These are phyloP conservation scores for Corapipo altera DNA, from an alignment of 2,113 vertebrate species.

Conservation along the genomic window DNA sequence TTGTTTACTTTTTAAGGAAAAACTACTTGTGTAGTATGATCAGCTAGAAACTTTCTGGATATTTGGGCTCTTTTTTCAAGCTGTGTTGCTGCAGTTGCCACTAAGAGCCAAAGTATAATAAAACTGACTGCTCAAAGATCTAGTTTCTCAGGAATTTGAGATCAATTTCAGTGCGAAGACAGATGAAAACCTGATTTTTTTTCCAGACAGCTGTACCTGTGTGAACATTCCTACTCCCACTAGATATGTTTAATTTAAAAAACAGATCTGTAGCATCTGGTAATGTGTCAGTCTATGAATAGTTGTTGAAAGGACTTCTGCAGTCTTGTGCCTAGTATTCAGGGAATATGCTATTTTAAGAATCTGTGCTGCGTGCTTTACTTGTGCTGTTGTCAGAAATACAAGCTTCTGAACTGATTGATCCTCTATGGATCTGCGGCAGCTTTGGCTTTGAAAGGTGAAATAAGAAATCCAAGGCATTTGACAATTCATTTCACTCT, in stretches of 20 bases:
- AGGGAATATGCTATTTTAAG: constrained; percentile 33
- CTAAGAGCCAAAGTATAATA: neutral
- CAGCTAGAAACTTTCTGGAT: neutral
- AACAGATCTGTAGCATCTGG: neutral
- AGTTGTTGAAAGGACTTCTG: neutral
- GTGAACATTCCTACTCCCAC: neutral
- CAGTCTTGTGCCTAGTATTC: neutral
- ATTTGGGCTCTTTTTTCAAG: neutral
- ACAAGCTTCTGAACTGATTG: neutral
- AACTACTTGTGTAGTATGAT: neutral
- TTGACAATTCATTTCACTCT: neutral
- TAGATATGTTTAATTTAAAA: neutral
- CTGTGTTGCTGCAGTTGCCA: neutral
- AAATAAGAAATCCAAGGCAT: neutral
- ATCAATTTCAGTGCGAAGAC: neutral
- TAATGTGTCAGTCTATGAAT: neutral
- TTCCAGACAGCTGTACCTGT: neutral
- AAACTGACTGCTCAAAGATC: neutral
- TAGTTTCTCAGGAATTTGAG: neutral
- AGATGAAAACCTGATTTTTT: neutral
- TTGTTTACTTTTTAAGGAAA: neutral
- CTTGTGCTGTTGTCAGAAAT: neutral
- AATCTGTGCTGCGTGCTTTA: neutral
- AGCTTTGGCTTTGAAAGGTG: neutral
- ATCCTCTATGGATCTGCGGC: neutral